phyloP scores from a whole-genome alignment of 2,113 vertebrate species.

The Sceloporus undulatus region DNA sequence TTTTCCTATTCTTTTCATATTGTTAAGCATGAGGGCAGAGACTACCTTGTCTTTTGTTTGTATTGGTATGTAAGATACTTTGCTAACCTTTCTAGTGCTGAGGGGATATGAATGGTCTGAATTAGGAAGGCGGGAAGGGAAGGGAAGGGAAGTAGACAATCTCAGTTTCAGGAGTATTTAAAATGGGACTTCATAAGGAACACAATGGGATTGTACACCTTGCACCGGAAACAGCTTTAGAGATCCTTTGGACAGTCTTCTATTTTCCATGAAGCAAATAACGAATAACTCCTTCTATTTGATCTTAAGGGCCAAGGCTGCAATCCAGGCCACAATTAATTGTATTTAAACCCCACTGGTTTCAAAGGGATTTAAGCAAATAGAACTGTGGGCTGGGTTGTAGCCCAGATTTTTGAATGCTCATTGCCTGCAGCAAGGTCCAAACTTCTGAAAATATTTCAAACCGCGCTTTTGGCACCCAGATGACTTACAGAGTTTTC shows the following conservation, averaged over 20 bases:
- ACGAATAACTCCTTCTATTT: constrained; percentile 8
- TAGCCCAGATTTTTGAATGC: constrained; percentile 39
- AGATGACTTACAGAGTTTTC: constrained; percentile 15
- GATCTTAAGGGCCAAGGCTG: neutral
- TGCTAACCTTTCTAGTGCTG: no score
- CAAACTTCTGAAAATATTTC: constrained; percentile 28
- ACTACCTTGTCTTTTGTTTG: no score
- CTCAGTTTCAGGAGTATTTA: neutral
- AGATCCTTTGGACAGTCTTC: constrained; percentile 1
- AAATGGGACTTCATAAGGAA: neutral
- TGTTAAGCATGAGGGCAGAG: no score
- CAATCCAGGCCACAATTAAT: constrained; percentile 40
- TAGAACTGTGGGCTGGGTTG: constrained; percentile 14
- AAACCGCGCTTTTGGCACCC: constrained; percentile 22
- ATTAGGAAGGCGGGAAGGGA: neutral
- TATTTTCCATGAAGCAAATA: constrained; percentile 28
- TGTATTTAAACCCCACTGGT: constrained; percentile 8
- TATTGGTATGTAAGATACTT: no score
- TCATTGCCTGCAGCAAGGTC: constrained; percentile 13
- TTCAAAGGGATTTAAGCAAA: constrained; percentile 34
- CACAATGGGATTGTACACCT: neutral
- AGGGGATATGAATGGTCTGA: no score
- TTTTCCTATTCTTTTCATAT: neutral
- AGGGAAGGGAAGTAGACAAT: neutral
- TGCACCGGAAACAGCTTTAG: neutral